Percentiles rank a stretch among this genome's conserved stretches.
phyloP scores from a whole-genome alignment of 2,113 vertebrate genomes.

The Nothocercus julius region DNA sequence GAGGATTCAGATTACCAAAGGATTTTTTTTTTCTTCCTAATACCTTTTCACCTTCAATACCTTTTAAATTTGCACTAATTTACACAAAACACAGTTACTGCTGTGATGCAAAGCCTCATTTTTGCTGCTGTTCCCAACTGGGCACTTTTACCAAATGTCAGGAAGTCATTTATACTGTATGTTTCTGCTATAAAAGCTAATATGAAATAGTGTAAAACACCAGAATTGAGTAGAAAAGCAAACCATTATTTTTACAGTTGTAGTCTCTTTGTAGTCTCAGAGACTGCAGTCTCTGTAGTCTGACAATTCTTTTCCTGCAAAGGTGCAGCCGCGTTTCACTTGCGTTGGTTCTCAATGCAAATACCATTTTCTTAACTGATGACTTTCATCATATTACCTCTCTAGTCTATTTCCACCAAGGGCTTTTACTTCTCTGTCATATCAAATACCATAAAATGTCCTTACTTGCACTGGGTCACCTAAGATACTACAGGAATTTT shows the following conservation, averaged over 20 bases:
- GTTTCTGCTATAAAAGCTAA: not conserved
- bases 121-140: not conserved
- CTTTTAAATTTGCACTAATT: not conserved
- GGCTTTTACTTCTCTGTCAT: not conserved
- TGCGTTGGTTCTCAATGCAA: not conserved
- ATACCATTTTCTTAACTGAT: not conserved
- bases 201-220: not conserved
- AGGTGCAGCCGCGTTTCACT: not conserved
- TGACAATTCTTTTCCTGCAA: not conserved
- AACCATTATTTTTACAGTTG: not conserved
- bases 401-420: not conserved
- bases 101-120: not conserved
- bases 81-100: not conserved
- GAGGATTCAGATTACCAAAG: not conserved
- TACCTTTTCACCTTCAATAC: not conserved
- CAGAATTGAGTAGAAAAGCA: not conserved
- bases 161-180: not conserved
- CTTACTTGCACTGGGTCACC: not conserved
- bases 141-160: not conserved
- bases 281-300: too few relatives aligned
- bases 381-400: not conserved
- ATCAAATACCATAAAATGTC: not conserved
- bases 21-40: not conserved
- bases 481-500: not conserved
- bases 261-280: too few relatives aligned